phyloP scores from a whole-genome alignment of 2,113 vertebrate species.

The Coregonus clupeaformis region DNA sequence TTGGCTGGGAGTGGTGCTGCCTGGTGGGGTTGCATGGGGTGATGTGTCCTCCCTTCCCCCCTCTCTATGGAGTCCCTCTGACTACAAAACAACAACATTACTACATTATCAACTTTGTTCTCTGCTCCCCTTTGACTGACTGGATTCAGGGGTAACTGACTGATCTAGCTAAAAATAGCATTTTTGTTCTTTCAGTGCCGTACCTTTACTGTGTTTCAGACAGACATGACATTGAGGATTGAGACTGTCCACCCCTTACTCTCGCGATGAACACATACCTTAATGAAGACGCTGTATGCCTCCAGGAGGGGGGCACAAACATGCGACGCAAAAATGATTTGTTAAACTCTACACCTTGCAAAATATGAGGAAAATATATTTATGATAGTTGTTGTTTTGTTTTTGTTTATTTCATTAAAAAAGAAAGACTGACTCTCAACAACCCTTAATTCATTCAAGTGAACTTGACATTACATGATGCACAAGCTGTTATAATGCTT shows the following conservation, averaged over 20 bases:
- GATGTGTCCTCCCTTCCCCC: background rate
- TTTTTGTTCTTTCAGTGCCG: background rate
- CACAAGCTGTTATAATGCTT: constrained; percentile 70
- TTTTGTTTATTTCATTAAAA: constrained; percentile 28
- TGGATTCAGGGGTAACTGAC: too few relatives aligned
- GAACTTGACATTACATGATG: constrained; percentile 59
- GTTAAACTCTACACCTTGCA: constrained; percentile 56
- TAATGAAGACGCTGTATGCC: constrained; percentile 82
- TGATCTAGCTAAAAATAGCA: background rate
- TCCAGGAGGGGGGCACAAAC: constrained; percentile 78
- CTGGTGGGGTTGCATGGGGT: constrained; percentile 33
- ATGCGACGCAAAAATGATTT: constrained; percentile 60
- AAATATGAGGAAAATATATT: constrained; percentile 83
- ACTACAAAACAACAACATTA: constrained; percentile 25
- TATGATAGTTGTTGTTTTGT: constrained; percentile 68
- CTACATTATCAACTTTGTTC: background rate
- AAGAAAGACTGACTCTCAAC: constrained; percentile 18
- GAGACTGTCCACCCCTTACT: background rate
- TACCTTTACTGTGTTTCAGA: background rate
- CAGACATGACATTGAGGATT: background rate
- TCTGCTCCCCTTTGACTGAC: background rate
- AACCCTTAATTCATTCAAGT: constrained; percentile 26
- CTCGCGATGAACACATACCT: constrained; percentile 57
- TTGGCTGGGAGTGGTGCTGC: background rate
- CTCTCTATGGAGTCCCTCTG: constrained; percentile 1